Evolutionary conservation across 2,797 vertebrate genomes (phyloP).

Genomic region (Holocentrus rufus): DNA sequence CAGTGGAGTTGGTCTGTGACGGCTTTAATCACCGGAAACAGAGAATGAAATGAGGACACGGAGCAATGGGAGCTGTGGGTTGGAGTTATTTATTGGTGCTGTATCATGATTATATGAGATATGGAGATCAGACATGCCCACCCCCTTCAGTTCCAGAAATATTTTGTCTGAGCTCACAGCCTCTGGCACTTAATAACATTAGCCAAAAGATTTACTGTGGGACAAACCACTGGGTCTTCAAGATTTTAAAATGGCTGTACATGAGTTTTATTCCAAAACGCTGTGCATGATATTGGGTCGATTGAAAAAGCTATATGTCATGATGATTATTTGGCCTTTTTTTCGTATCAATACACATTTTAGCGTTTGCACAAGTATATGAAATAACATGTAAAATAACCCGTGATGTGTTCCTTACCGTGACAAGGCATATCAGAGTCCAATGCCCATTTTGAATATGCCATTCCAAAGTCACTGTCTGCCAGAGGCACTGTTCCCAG

Average conservation of each 20-base stretch:
- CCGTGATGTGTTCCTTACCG: too few relatives aligned
- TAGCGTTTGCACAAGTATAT: too few relatives aligned
- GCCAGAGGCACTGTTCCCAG: too few relatives aligned
- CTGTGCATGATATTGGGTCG: too few relatives aligned
- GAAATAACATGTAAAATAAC: too few relatives aligned
- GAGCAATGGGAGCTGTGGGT: constrained; percentile 40
- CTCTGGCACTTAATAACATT: constrained; percentile 27
- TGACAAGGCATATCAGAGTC: too few relatives aligned
- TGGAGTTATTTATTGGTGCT: constrained; percentile 43
- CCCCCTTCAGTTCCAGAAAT: constrained; percentile 51
- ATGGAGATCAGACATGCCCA: constrained; percentile 55
- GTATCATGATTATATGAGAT: constrained; percentile 48
- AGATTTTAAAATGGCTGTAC: constrained; percentile 7
- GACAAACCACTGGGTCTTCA: constrained; percentile 22
- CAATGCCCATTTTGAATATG: too few relatives aligned
- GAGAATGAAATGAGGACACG: constrained; percentile 35
- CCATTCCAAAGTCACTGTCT: too few relatives aligned
- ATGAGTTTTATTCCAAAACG: background rate
- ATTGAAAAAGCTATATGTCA: too few relatives aligned
- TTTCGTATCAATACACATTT: too few relatives aligned
- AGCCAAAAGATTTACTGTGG: constrained; percentile 20
- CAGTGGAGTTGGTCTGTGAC: constrained; percentile 33
- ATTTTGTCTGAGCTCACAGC: constrained; percentile 46
- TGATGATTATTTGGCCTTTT: too few relatives aligned
- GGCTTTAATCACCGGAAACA: constrained; percentile 30